Percentiles rank a stretch among this genome's conserved stretches.
Conservation (phyloP, 1,140 invertebrate genomes). For the Drosophila busckii region DNA sequence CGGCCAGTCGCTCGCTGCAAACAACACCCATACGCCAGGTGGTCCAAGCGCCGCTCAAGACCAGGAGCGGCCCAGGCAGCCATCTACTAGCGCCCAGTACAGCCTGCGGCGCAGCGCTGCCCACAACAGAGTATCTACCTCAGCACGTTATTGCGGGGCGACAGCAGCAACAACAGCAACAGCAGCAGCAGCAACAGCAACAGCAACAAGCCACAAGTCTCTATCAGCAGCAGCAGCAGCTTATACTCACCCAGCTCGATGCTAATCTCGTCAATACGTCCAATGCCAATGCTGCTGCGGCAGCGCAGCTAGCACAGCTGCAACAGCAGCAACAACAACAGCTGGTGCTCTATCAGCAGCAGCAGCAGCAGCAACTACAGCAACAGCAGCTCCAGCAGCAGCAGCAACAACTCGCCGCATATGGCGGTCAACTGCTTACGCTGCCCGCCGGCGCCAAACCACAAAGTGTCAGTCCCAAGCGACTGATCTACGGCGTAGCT, state of each 20-base stretch:
- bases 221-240: constrained; percentile 51
- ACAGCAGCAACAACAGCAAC: constrained; percentile 52
- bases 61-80: constrained; percentile 24
- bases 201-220: constrained; percentile 22
- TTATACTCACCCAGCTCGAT: constrained; percentile 63
- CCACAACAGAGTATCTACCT: constrained; percentile 70
- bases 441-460: constrained; percentile 50
- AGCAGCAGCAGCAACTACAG: constrained; percentile 40
- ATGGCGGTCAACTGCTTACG: constrained; percentile 43
- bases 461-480: constrained; percentile 70
- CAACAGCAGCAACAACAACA: constrained; percentile 56
- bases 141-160: constrained; percentile 62
- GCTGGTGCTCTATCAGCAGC: constrained; percentile 42
- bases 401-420: constrained; percentile 30
- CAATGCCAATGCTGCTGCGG: constrained; percentile 69
- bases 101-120: constrained; percentile 33
- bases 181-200: constrained; percentile 39
- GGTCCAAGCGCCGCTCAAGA: constrained; percentile 59
- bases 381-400: constrained; percentile 57
- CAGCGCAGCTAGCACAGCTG: constrained; percentile 62
- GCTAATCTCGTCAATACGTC: constrained; percentile 72
- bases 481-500: constrained; percentile 44
- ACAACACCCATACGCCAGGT: constrained; percentile 73
- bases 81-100: constrained; percentile 48
- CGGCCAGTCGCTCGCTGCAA: constrained; percentile 75